phyloP scores from a whole-genome alignment of 2,888 invertebrate genomes.

The Apodemia duryi region DNA sequence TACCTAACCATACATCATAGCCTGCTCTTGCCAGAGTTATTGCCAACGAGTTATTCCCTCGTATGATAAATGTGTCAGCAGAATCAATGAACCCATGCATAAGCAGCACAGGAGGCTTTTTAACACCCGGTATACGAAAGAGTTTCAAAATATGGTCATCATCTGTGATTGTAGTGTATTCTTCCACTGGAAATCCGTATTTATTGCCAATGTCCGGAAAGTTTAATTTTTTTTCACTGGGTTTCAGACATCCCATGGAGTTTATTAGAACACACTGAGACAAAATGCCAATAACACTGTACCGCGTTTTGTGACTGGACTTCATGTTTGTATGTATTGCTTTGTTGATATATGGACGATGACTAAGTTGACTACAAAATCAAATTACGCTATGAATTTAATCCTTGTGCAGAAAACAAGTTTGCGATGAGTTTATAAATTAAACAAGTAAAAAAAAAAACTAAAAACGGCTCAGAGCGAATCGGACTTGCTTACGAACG shows the following conservation, averaged over 20 bases:
- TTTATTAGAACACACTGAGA: conserved; percentile 1
- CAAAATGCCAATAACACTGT: not conserved
- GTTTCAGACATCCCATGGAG: not conserved
- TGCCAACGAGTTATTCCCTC: conserved; percentile 39
- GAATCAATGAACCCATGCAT: conserved; percentile 44
- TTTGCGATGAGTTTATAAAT: not conserved
- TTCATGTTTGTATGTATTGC: not conserved
- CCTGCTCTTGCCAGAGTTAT: conserved; percentile 58
- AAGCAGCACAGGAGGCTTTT: conserved; percentile 35
- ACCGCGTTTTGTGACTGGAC: not conserved
- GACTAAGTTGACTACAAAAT: not conserved
- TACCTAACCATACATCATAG: conserved; percentile 61
- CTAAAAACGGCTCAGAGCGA: too few species aligned
- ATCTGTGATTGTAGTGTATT: conserved; percentile 36
- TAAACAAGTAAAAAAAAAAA: not conserved
- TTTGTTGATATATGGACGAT: not conserved
- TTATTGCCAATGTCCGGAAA: conserved; percentile 32
- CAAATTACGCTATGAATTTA: not conserved
- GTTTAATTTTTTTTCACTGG: conserved; percentile 19
- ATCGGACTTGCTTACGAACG: too few species aligned
- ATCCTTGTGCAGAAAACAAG: not conserved
- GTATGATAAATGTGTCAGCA: conserved; percentile 40
- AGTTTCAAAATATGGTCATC: conserved; percentile 43
- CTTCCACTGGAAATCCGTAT: conserved; percentile 32
- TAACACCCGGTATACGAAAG: conserved; percentile 38